A percentile compares a stretch with the other conserved stretches of the same genome.
These are phyloP conservation scores for Loxodonta africana DNA, from an alignment of 2,113 vertebrate genomes.

Conservation along the genomic window DNA sequence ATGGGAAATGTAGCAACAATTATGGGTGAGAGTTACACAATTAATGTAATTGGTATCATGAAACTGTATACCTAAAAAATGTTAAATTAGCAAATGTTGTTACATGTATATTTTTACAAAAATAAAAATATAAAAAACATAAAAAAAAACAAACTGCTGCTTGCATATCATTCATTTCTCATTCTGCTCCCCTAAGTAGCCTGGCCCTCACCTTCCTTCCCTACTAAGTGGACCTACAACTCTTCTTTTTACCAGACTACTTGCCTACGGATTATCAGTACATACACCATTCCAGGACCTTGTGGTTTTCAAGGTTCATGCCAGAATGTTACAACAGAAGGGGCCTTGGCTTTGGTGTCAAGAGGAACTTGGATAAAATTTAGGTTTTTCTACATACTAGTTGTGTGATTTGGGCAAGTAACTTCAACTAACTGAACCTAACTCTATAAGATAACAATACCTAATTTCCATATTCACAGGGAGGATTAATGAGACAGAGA, in stretches of 20 bases:
- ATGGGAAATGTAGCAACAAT: too few species aligned
- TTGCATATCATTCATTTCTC: not conserved
- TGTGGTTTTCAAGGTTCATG: not conserved
- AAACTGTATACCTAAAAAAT: not conserved
- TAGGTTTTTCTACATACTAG: not conserved
- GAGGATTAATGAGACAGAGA: not conserved
- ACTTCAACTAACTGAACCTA: not conserved
- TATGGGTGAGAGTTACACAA: too few species aligned
- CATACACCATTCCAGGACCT: too few species aligned
- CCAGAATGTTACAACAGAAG: not conserved
- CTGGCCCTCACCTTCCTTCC: not conserved
- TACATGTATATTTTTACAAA: not conserved
- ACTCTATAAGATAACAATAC: not conserved
- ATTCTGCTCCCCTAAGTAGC: not conserved
- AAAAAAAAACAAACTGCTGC: not conserved
- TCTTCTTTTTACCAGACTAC: not conserved
- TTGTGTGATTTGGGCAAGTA: not conserved
- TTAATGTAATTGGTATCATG: not conserved
- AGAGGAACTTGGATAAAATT: not conserved
- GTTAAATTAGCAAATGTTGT: not conserved
- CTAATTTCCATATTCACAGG: not conserved
- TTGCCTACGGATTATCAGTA: not conserved
- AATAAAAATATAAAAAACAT: not conserved
- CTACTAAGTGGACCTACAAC: not conserved
- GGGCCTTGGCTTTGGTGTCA: not conserved